Conservation (phyloP, 1,140 invertebrate genomes). For the Apis dorsata region DNA sequence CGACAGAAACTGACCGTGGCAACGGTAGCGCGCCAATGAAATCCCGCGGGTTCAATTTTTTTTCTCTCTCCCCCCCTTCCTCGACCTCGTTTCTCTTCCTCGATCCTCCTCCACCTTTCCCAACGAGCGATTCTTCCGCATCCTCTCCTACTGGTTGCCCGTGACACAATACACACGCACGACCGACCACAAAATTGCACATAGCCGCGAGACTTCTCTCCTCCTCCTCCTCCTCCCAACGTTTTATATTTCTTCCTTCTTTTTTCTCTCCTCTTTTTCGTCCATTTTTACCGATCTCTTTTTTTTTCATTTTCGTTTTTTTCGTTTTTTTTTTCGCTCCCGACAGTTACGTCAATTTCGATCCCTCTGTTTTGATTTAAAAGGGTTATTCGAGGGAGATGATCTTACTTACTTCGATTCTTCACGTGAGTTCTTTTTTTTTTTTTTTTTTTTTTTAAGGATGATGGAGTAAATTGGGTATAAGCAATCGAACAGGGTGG, state of each 20-base stretch:
- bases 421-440: too few species aligned
- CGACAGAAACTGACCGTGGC: constrained; percentile 58
- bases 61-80: neutral
- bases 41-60: constrained; percentile 66
- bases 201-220: constrained; percentile 37
- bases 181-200: constrained; percentile 61
- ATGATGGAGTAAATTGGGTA: constrained; percentile 48
- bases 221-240: neutral
- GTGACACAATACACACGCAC: constrained; percentile 62
- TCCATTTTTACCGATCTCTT: neutral
- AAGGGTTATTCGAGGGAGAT: too few species aligned
- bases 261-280: neutral
- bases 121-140: constrained; percentile 66
- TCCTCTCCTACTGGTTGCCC: constrained; percentile 45
- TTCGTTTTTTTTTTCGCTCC: too few species aligned
- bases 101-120: constrained; percentile 58
- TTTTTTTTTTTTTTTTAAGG: neutral
- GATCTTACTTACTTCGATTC: too few species aligned
- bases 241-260: constrained; percentile 1
- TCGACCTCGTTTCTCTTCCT: constrained; percentile 53
- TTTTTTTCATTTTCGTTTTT: too few species aligned
- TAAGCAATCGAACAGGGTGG: constrained; percentile 46
- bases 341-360: too few species aligned
- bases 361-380: too few species aligned
- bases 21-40: constrained; percentile 56